phyloP scores from a whole-genome alignment of 92 coral and sea anemone genomes.

The Blastomussa wellsi region DNA sequence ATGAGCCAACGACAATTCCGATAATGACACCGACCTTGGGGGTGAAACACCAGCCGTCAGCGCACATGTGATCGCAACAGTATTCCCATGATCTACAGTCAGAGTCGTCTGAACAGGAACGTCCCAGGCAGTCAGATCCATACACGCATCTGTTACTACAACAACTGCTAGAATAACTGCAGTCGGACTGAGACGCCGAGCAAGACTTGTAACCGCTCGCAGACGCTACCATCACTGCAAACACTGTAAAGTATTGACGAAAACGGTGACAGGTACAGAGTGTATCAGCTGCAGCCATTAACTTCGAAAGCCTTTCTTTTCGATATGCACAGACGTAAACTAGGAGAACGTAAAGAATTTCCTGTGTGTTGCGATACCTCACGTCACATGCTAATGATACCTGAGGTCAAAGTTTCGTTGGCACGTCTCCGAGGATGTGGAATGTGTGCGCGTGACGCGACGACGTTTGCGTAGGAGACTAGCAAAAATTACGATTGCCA shows the following conservation, averaged over 20 bases:
- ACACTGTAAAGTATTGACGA: background rate
- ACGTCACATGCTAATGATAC: no score
- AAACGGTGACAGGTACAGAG: background rate
- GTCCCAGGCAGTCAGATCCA: background rate
- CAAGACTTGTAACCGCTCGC: background rate
- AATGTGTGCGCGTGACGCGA: no score
- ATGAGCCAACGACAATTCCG: background rate
- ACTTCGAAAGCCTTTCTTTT: background rate
- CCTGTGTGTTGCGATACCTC: background rate
- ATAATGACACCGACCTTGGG: background rate
- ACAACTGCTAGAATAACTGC: background rate
- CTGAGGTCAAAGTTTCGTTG: background rate
- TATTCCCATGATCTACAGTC: background rate
- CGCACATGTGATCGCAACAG: background rate
- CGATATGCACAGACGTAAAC: background rate
- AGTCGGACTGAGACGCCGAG: background rate
- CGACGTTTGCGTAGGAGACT: no score
- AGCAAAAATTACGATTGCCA: no score
- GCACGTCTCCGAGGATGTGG: no score
- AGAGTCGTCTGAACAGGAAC: background rate
- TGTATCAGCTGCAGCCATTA: background rate
- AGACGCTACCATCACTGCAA: background rate
- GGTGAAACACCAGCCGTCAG: background rate
- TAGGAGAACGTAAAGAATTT: background rate
- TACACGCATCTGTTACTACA: background rate